A percentile compares a stretch with the other conserved stretches of the same genome.
Conservation (phyloP, 2,888 invertebrate genomes). For the Thera britannica region DNA sequence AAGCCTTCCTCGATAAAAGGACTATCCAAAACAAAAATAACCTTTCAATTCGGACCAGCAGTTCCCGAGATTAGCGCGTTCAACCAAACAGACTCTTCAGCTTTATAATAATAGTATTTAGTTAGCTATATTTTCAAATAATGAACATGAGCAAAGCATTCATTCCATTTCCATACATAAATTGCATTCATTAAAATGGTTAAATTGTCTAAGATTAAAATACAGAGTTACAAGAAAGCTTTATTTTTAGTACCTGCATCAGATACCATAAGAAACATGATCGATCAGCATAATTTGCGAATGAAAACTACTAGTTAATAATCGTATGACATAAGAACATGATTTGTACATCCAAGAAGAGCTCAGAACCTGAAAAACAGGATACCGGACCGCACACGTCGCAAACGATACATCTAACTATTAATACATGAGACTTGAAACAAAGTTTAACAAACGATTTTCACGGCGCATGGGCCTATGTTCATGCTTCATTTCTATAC, state of each 20-base stretch:
- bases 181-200: background rate
- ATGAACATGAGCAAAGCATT: no score
- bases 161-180: background rate
- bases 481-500: constrained; percentile 55
- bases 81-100: no score
- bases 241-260: background rate
- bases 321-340: background rate
- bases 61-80: no score
- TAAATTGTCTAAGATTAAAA: no score
- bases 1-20: no score
- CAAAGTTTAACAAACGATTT: constrained; percentile 72
- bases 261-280: background rate
- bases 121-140: no score
- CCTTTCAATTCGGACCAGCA: no score
- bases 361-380: constrained; percentile 41
- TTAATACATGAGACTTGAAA: constrained; percentile 63
- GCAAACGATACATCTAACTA: constrained; percentile 52
- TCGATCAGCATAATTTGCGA: background rate
- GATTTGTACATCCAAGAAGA: background rate
- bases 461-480: constrained; percentile 55
- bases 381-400: constrained; percentile 58
- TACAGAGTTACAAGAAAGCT: background rate
- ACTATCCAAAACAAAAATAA: no score
- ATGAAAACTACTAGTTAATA: background rate
- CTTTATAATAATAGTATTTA: no score